Base-by-base conservation (phyloP, 1,140 invertebrate species). In the Drosophila melanica region DNA sequence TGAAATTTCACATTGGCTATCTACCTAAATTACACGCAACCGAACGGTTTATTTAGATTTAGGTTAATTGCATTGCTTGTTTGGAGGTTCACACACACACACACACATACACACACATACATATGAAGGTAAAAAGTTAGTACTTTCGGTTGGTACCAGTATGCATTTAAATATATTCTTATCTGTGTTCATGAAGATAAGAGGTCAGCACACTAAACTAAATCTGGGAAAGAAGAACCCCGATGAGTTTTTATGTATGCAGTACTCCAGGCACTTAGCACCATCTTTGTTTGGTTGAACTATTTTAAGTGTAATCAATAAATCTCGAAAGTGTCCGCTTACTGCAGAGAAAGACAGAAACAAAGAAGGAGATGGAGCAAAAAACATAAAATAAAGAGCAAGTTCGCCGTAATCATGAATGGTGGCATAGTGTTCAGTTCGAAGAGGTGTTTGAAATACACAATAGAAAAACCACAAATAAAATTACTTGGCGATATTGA, bases 281-380 rank as follows among this genome's bases (percentile, higher is more conserved):
- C 47, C 58, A 53, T 63, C 65, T 54, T 44, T 62, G 50, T 39
- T 54, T 75, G 41, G 47, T 65, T 63, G 67, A 64, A 70, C 68
- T 71, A 66, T 77, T 80, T 67, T 67, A 58, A 63, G 60, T 69
- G 67, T 53, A 80, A 81, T 80, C 77, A 54, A 81, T 81, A 59
- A 75, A 72, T 65, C 30, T 64, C 37, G 39, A 64, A 41, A 47
- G 53, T 30, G 62, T n/a, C 20, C 41, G 33, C 9, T 35, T 10
- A 35, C 9, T 9, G 11, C 11, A 41, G 20, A 18, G 20, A 30
- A n/a, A 59, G 33, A 57, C 30, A 44, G 50, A 63, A 58, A 44
- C 47, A 27, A 42, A 10, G 39, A 11, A 23, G 2, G 20, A 23
- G 20, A 23, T 23, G 20, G 20, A 23, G 20, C 20, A 23, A 23